Evolutionary conservation across 2,888 invertebrate genomes (phyloP), one percentile per base, ranked within the genome.

Genomic region (Clistopyga incitator): DNA sequence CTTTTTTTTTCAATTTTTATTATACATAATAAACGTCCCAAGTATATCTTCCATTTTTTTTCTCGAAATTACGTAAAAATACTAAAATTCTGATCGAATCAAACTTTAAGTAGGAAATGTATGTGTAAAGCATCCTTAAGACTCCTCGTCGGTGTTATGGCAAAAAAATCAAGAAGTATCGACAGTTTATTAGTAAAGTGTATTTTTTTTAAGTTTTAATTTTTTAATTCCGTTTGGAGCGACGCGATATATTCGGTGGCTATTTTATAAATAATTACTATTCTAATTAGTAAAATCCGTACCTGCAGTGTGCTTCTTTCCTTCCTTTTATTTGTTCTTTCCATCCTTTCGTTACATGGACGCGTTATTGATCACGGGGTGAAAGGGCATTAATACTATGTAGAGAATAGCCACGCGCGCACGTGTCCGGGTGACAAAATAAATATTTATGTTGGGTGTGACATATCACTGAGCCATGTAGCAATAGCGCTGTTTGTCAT

Each of bases 301-400:
- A 67, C n/a, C 67, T 10, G 45, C 47, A 20, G 18, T 20, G 11
- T 45, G 6, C 20, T 64, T 29, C 25, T 6, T 25, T 59, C 6
- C 18, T 6, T 34, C 3, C n/a, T 25, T 15, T 3, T 29, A 34
- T 59, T 34, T 1, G n/a, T 34, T 29, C 34, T n/a, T 61, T 61
- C 18, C 10, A 3, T 38, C 20, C 20, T 38, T 42, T 64, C 11
- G 11, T 20, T 38, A 38, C 64, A 38, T 20, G 8, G 42, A 38
- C 18, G 20, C 20, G 18, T 10, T 42, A 64, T 38, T 67, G 45
- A 45, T 25, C 47, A 25, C 25, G 23, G 67, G 25, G 13, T 23
- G 67, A 45, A 65, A 45, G 42, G 13, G 65, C 42, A 45, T 65
- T 65, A 45, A 65, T 65, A 45, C 45, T 65, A 20, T 18, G 8